These are phyloP conservation scores for Epinephelus moara DNA, from an alignment of 2,113 vertebrate genomes.

Conservation along the genomic window DNA sequence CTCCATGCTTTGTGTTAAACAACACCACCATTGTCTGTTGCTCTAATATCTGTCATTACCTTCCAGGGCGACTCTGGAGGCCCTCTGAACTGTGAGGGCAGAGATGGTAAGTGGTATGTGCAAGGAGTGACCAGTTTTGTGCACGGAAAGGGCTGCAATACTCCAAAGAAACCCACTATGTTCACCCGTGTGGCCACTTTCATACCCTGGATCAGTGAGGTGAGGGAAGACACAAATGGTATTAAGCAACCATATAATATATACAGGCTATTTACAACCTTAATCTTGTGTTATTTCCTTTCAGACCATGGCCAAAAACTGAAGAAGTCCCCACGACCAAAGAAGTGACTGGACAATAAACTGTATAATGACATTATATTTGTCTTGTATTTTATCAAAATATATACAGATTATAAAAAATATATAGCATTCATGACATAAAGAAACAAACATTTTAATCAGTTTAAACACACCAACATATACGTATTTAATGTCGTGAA, in stretches of 20 bases:
- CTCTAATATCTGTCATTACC: not conserved
- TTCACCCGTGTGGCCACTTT: conserved; percentile 72
- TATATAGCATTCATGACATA: not conserved
- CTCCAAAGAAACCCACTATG: conserved; percentile 63
- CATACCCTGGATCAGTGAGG: conserved; percentile 76
- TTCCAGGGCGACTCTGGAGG: conserved; percentile 75
- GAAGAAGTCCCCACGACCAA: conserved; percentile 25
- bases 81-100: conserved; percentile 71
- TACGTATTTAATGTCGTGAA: conserved; percentile 1
- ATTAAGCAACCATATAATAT: not conserved
- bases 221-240: conserved; percentile 31
- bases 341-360: conserved; percentile 30
- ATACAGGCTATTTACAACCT: not conserved
- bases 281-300: conserved; percentile 24
- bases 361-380: not conserved
- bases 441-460: conserved; percentile 30
- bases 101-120: conserved; percentile 66
- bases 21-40: not conserved
- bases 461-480: conserved; percentile 5
- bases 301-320: conserved; percentile 69
- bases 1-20: not conserved
- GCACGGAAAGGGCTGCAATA: conserved; percentile 70
- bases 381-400: conserved; percentile 31
- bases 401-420: conserved; percentile 11
- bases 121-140: conserved; percentile 77